A percentile compares a stretch with the other conserved stretches of the same genome.
These are phyloP conservation scores for Argyrosomus regius DNA, from an alignment of 2,797 vertebrate species.

Conservation along the genomic window DNA sequence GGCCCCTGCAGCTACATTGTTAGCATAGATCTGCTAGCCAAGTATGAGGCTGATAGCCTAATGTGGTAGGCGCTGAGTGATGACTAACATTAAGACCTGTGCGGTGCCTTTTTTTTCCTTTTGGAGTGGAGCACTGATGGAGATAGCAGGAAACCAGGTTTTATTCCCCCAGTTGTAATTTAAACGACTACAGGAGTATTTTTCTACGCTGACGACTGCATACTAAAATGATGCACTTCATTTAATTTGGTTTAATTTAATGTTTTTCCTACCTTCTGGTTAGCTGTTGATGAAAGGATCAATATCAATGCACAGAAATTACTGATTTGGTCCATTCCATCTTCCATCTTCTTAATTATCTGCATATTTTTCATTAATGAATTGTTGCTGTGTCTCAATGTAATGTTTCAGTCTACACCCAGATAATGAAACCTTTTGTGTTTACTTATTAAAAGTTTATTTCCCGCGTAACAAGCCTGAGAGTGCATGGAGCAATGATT, in stretches of 20 bases:
- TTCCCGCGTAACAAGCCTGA: neutral
- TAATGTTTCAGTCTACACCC: neutral
- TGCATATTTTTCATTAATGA: neutral
- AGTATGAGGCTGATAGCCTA: slow-evolving; percentile 52
- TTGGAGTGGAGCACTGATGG: slow-evolving; percentile 11
- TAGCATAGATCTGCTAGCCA: slow-evolving; percentile 67
- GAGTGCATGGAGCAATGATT: neutral
- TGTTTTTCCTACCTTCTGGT: neutral
- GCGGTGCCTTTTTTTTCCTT: slow-evolving; percentile 17
- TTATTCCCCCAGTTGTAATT: slow-evolving; percentile 27
- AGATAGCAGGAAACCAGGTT: neutral
- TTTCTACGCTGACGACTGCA: neutral
- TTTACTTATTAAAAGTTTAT: slow-evolving; percentile 11
- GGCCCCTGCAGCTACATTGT: slow-evolving; percentile 60
- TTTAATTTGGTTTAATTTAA: neutral
- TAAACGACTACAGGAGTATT: neutral
- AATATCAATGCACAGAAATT: neutral
- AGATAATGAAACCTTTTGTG: neutral
- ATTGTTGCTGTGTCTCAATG: neutral
- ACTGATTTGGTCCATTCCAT: neutral
- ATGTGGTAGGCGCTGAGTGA: slow-evolving; percentile 51
- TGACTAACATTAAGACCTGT: slow-evolving; percentile 57
- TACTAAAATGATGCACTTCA: neutral
- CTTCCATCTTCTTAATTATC: neutral
- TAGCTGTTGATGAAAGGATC: neutral